Percentiles rank a stretch among this genome's conserved stretches.
phyloP scores from a whole-genome alignment of 2,797 vertebrate genomes.

The Taenioides sp. region DNA sequence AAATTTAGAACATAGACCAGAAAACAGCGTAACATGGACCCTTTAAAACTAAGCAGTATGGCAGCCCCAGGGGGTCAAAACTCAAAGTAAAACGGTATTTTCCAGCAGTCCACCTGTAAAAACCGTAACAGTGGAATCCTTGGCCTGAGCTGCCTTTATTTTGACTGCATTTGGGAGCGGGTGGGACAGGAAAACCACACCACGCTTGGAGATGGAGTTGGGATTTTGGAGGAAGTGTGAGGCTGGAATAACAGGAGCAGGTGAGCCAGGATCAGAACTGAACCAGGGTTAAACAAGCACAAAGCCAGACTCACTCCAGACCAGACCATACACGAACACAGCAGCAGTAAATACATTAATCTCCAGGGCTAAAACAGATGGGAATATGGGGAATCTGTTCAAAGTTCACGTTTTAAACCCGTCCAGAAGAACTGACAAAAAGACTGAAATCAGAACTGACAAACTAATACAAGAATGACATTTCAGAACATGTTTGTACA shows the following conservation, averaged over 20 bases:
- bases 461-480: no score
- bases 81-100: neutral
- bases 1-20: no score
- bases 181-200: constrained; percentile 5
- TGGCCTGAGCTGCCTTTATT: neutral
- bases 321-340: no score
- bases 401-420: no score
- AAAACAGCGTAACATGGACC: no score
- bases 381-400: no score
- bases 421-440: no score
- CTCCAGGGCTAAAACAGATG: fast-evolving
- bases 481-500: no score
- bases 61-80: neutral
- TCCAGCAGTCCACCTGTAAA: neutral
- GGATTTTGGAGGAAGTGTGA: neutral
- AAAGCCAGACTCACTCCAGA: neutral
- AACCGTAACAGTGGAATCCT: neutral
- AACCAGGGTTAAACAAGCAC: neutral
- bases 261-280: neutral
- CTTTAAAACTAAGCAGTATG: no score
- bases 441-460: no score
- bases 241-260: neutral
- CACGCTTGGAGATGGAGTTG: neutral
- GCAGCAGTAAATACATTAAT: no score
- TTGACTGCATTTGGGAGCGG: neutral